These are phyloP conservation scores for Rhabdomys pumilio DNA, from an alignment of 2,797 vertebrate species.

Conservation along the genomic window DNA sequence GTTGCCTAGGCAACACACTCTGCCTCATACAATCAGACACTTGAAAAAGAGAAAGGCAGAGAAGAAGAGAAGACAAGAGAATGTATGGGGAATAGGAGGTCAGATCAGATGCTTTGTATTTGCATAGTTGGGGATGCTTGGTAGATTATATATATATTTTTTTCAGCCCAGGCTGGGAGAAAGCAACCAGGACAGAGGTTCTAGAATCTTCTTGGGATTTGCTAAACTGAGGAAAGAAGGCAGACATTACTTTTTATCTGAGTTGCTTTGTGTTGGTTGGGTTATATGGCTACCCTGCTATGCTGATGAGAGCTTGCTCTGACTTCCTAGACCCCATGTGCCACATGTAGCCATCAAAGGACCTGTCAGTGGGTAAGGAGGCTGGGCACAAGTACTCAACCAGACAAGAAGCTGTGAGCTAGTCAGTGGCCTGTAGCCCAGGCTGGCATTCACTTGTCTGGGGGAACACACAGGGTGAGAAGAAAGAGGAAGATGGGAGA, in stretches of 20 bases:
- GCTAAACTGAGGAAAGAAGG: conserved; percentile 16
- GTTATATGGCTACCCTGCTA: neutral
- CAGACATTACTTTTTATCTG: neutral
- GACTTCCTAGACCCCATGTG: neutral
- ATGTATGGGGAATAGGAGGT: neutral
- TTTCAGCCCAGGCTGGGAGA: neutral
- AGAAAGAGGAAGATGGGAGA: neutral
- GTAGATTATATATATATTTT: neutral
- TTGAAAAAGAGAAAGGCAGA: neutral
- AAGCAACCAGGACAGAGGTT: neutral
- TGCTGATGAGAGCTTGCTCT: neutral
- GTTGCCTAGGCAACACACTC: conserved; percentile 26
- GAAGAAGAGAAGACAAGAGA: neutral
- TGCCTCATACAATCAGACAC: conserved; percentile 35
- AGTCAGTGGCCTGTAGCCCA: neutral
- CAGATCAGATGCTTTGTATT: neutral
- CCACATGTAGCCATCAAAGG: neutral
- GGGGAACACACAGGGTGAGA: neutral
- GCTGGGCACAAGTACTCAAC: neutral
- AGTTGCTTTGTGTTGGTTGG: neutral
- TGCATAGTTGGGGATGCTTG: neutral
- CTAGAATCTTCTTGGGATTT: conserved; percentile 10
- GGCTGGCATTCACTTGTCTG: neutral
- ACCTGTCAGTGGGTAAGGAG: neutral
- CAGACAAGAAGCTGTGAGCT: neutral